These are phyloP conservation scores for Gambusia affinis DNA, from an alignment of 2,113 vertebrate species.

Conservation along the genomic window DNA sequence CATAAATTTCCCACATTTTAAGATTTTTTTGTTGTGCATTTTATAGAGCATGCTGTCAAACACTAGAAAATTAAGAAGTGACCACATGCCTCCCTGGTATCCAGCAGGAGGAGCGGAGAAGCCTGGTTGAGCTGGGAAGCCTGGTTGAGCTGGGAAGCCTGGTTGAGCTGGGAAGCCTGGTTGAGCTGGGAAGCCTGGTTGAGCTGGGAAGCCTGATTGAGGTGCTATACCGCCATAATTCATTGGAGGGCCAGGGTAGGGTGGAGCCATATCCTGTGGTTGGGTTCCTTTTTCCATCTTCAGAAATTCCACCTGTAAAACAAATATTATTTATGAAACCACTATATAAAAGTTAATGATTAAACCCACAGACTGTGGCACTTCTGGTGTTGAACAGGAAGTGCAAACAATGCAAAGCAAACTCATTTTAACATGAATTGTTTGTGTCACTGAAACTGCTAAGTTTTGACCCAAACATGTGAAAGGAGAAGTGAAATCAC, in stretches of 20 bases:
- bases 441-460: no score
- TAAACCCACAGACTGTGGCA: not conserved
- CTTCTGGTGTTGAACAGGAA: no score
- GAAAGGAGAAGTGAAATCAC: no score
- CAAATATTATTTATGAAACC: not conserved
- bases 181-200: not conserved
- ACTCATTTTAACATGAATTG: no score
- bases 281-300: conserved; percentile 66
- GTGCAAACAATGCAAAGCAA: no score
- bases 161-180: conserved; percentile 6
- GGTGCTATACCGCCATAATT: conserved; percentile 11
- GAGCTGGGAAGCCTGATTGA: conserved; percentile 19
- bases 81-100: not conserved
- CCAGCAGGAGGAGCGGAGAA: not conserved
- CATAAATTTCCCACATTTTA: not conserved
- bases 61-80: not conserved
- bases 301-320: conserved; percentile 12
- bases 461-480: no score
- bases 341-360: not conserved
- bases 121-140: no score
- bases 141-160: not conserved
- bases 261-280: conserved; percentile 47
- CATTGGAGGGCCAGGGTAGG: conserved; percentile 64
- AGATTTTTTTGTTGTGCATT: not conserved
- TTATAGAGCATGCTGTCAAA: not conserved